These are phyloP conservation scores for Caretta caretta DNA, from an alignment of 2,113 vertebrate genomes.

Conservation along the genomic window DNA sequence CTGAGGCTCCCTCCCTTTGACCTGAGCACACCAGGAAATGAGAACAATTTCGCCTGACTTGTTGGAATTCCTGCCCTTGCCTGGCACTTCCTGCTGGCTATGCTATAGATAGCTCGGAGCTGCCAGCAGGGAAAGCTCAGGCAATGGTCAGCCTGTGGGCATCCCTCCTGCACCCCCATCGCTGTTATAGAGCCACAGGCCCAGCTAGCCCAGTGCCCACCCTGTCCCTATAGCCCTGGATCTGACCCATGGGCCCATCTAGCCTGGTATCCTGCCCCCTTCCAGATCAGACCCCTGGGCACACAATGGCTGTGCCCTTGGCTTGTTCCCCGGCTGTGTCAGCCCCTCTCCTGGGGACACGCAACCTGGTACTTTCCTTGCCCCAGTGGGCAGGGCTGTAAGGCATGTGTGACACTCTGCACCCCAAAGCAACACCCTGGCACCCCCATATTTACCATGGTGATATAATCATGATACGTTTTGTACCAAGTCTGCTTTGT, in stretches of 20 bases:
- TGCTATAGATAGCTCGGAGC: neutral
- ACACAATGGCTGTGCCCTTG: conserved; percentile 10
- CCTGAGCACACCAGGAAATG: too few relatives aligned
- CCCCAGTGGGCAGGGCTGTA: neutral
- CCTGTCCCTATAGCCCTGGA: neutral
- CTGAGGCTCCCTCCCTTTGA: too few relatives aligned
- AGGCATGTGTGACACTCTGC: neutral
- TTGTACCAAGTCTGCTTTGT: too few relatives aligned
- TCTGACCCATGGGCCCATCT: neutral
- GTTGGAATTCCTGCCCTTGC: neutral
- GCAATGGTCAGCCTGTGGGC: neutral
- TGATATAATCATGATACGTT: too few relatives aligned
- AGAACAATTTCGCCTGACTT: too few relatives aligned
- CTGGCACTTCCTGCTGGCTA: neutral
- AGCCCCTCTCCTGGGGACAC: neutral
- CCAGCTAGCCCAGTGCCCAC: too few relatives aligned
- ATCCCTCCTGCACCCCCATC: neutral
- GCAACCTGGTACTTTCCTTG: neutral
- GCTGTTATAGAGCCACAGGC: too few relatives aligned
- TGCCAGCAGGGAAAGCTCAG: neutral
- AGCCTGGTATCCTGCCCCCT: neutral
- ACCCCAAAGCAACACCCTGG: too few relatives aligned
- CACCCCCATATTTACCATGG: too few relatives aligned
- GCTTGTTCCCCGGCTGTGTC: conserved; percentile 43
- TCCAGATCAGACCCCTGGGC: neutral